Evolutionary conservation across 1,140 invertebrate genomes (phyloP).

Genomic region (Oryctes rhinoceros): DNA sequence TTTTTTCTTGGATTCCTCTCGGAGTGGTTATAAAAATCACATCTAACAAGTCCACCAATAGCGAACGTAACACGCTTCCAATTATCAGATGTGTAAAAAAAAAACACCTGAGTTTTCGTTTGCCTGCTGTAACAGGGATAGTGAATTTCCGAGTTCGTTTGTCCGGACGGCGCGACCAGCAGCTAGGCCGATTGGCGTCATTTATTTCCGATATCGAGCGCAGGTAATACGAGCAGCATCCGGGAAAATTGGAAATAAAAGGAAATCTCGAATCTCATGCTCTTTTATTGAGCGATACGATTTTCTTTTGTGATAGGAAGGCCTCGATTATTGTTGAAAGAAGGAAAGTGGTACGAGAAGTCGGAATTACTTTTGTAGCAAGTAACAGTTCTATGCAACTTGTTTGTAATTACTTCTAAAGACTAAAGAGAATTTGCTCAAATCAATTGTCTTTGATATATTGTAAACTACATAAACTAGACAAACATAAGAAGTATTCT

Average conservation of each 20-base stretch:
- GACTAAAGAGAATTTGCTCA: too few relatives aligned
- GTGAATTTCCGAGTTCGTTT: background rate
- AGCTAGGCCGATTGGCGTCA: slow-evolving; percentile 8
- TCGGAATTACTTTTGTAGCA: too few relatives aligned
- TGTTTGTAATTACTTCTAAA: too few relatives aligned
- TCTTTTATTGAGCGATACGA: background rate
- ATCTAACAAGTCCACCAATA: background rate
- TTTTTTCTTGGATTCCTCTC: background rate
- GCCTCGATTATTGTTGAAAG: too few relatives aligned
- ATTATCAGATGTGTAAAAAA: background rate
- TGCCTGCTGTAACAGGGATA: too few relatives aligned
- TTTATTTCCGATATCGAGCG: slow-evolving; percentile 22
- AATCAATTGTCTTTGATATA: too few relatives aligned
- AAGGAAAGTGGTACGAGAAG: too few relatives aligned
- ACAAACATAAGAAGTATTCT: too few relatives aligned
- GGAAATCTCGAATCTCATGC: background rate
- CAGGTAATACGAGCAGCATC: background rate
- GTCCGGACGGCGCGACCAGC: background rate
- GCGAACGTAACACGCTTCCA: background rate
- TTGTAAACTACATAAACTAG: too few relatives aligned
- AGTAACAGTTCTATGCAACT: too few relatives aligned
- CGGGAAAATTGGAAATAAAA: background rate
- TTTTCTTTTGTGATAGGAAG: too few relatives aligned
- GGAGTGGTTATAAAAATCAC: background rate
- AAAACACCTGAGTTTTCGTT: background rate